These are phyloP conservation scores for Astropecten irregularis DNA, from an alignment of 53 echinoderm and acorn worm species.

Conservation along the genomic window DNA sequence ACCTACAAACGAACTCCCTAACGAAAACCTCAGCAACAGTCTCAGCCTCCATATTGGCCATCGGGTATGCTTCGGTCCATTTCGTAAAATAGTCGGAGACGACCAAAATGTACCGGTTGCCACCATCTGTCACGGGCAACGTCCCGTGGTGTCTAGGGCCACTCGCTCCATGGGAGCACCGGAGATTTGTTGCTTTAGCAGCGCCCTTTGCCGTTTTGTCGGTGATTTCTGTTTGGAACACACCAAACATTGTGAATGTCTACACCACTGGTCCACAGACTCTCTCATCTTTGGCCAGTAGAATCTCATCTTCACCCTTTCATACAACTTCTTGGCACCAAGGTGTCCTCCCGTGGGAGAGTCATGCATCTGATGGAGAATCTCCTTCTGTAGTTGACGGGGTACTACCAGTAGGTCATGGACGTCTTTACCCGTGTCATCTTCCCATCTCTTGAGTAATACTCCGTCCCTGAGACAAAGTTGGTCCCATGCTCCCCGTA, in stretches of 20 bases:
- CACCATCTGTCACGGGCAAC: too few relatives aligned
- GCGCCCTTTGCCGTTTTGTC: background rate
- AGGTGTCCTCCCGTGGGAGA: conserved; percentile 19
- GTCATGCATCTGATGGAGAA: too few relatives aligned
- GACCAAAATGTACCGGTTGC: conserved; percentile 28
- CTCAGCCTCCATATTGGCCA: conserved; percentile 27
- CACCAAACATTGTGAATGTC: background rate
- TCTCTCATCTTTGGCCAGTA: conserved; percentile 1
- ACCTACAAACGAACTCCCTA: conserved; percentile 50
- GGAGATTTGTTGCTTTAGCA: conserved; percentile 24
- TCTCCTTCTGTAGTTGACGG: background rate
- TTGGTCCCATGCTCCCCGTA: conserved; percentile 31
- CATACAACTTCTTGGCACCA: conserved; percentile 2
- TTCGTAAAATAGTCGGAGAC: conserved; percentile 64
- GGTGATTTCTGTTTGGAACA: conserved; percentile 27
- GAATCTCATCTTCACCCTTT: background rate
- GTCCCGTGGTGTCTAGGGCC: conserved; percentile 43
- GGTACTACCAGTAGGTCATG: background rate
- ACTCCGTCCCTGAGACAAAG: conserved; percentile 1
- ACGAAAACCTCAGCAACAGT: conserved; percentile 44
- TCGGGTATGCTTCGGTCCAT: conserved; percentile 62
- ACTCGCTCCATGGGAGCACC: conserved; percentile 43
- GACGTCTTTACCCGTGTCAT: background rate
- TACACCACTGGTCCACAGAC: conserved; percentile 33
- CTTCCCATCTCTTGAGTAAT: background rate